These are phyloP conservation scores for Plutella xylostella DNA, from an alignment of 2,888 invertebrate genomes.

Conservation along the genomic window DNA sequence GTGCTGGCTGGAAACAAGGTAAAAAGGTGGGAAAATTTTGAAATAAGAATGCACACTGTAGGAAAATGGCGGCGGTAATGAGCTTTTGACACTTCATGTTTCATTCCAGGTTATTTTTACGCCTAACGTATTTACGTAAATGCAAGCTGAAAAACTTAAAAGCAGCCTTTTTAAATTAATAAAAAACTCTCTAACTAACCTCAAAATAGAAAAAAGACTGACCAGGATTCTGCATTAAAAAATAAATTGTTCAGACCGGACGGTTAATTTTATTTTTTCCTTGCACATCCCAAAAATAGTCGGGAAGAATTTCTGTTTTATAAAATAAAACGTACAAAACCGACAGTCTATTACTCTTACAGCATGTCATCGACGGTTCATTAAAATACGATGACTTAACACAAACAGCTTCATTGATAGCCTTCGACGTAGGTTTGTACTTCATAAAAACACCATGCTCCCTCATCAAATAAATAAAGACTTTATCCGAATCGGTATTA, in stretches of 20 bases:
- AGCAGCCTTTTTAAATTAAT: no score
- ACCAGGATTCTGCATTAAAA: no score
- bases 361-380: conserved; percentile 69
- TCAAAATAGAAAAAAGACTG: no score
- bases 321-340: conserved; percentile 60
- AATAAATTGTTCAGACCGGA: conserved; percentile 33
- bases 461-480: conserved; percentile 6
- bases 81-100: no score
- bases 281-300: conserved; percentile 42
- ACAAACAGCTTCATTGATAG: conserved; percentile 69
- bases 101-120: no score
- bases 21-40: neutral
- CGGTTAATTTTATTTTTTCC: conserved; percentile 39
- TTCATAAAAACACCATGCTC: conserved; percentile 42
- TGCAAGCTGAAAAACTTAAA: no score
- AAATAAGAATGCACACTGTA: no score
- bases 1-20: conserved; percentile 18
- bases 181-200: no score
- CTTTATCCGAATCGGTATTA: no score
- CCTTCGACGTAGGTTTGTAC: conserved; percentile 57
- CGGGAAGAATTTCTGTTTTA: conserved; percentile 23
- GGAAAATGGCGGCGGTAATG: no score
- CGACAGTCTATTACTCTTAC: conserved; percentile 64
- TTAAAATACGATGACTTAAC: conserved; percentile 69
- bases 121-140: no score